Conservation (phyloP, 1,140 invertebrate species). For the Onthophagus taurus region DNA sequence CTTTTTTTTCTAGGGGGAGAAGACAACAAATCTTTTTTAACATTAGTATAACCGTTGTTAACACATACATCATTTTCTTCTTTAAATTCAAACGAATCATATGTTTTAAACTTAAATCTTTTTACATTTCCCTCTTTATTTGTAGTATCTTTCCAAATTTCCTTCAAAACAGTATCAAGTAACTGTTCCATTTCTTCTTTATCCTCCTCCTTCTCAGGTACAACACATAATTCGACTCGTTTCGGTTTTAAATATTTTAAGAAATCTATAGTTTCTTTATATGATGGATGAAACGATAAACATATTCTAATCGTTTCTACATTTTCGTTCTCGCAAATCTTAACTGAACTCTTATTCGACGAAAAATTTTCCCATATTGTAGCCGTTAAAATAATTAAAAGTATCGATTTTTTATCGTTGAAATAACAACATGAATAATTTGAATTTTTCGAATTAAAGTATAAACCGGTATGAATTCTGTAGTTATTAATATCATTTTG, state of each 20-base stretch:
- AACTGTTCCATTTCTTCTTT: conserved; percentile 20
- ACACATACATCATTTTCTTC: not conserved
- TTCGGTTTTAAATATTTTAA: conserved; percentile 45
- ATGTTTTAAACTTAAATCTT: conserved; percentile 1
- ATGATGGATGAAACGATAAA: conserved; percentile 55
- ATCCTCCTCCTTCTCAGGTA: conserved; percentile 18
- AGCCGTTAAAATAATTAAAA: conserved; percentile 23
- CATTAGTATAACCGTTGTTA: no score
- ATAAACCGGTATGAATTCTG: conserved; percentile 37
- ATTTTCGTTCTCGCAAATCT: conserved; percentile 40
- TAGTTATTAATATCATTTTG: conserved; percentile 25
- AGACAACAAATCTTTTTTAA: no score
- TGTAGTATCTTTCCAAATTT: no score
- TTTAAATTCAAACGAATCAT: conserved; percentile 1
- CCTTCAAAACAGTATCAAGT: conserved; percentile 27
- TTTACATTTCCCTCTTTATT: conserved; percentile 1
- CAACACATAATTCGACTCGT: conserved; percentile 43
- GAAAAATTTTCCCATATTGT: conserved; percentile 26
- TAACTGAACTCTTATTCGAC: conserved; percentile 11
- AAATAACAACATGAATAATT: no score
- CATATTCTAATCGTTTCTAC: conserved; percentile 42
- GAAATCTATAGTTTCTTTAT: conserved; percentile 44
- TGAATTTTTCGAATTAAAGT: no score
- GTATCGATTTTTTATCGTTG: no score
- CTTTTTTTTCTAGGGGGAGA: no score